These are phyloP conservation scores for Naja naja DNA, from an alignment of 2,113 vertebrate genomes.

Conservation along the genomic window DNA sequence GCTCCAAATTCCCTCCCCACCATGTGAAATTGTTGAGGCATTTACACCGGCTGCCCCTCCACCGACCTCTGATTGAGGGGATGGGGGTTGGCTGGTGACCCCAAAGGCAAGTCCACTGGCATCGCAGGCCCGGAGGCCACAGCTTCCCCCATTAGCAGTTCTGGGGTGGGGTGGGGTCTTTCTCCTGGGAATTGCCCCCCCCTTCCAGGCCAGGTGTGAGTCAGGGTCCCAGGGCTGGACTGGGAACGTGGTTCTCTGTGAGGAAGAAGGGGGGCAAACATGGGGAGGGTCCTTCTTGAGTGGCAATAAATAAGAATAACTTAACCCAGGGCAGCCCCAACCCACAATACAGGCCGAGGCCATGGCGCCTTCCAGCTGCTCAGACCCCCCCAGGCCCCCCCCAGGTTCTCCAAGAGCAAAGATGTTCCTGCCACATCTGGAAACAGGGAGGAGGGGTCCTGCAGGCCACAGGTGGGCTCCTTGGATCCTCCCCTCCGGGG, in stretches of 20 bases:
- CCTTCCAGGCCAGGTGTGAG: not conserved
- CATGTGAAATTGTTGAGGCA: not conserved
- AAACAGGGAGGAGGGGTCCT: not conserved
- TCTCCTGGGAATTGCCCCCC: not conserved
- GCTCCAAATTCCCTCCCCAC: not conserved
- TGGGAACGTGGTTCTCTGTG: not conserved
- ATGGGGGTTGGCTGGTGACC: too few relatives aligned
- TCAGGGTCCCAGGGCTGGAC: not conserved
- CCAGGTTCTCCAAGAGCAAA: not conserved
- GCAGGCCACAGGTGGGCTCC: too few relatives aligned
- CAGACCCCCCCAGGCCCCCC: not conserved
- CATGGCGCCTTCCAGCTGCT: not conserved
- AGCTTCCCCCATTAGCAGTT: not conserved
- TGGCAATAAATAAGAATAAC: constrained; percentile 59
- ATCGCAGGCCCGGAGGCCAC: not conserved
- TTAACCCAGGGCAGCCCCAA: constrained; percentile 17
- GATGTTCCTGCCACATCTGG: too few relatives aligned
- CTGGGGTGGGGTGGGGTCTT: not conserved
- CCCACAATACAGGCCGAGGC: not conserved
- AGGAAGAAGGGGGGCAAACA: not conserved
- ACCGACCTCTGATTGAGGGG: not conserved
- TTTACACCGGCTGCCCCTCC: not conserved
- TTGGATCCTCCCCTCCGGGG: not conserved
- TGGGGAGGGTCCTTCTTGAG: not conserved
- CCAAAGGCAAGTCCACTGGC: not conserved